Base-by-base conservation (phyloP, 1,140 invertebrate species). In the Ostrea edulis region DNA sequence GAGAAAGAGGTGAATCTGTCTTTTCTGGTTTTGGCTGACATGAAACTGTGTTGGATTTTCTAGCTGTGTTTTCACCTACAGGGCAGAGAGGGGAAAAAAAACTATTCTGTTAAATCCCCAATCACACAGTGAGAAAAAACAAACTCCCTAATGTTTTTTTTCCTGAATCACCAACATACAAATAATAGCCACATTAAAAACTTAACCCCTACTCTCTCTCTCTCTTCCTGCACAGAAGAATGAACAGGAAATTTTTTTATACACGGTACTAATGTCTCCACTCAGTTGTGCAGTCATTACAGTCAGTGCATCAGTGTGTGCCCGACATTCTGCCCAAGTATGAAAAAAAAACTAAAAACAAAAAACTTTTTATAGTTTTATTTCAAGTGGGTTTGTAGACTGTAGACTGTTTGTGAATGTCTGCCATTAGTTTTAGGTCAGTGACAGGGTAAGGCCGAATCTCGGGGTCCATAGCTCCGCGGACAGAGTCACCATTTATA, bases 41-140 rank as follows among this genome's bases (percentile, higher is more conserved):
- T 98, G 97, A 95, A 98, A 98, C 90, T 97, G 96, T 25, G 98
- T 98, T 81, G 98, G 98, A 95, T 98, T 98, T 94, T 98, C 97
- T 93, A 98, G 95, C 88, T 97, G 96, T 29, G 97, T 98, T 94
- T 97, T 92, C 53, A 95, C 94, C 94, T 95, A 89, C 11, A 92
- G 90, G 29, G n/a, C 14, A 25, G 14, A 81, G 44, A 35, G 25
- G 14, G 12, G 11, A 22, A 81, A 14, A 25, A 71, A 20, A 81
- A 22, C 12, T 81, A 81, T 11, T 35, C 71, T 81, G 71, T 25
- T 51, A 29, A 35, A 81, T 22, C 82, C 53, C 44, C 20, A 17
- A n/a, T 83, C 12, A 83, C 14, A 52, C 35, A 22, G 51, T 52
- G n/a, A 53, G 17, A 83, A 51, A 52, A 83, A 52, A 4, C 22